A percentile compares a stretch with the other conserved stretches of the same genome.
Conservation (phyloP, 2,113 vertebrate genomes). For the Triplophysa dalaica region DNA sequence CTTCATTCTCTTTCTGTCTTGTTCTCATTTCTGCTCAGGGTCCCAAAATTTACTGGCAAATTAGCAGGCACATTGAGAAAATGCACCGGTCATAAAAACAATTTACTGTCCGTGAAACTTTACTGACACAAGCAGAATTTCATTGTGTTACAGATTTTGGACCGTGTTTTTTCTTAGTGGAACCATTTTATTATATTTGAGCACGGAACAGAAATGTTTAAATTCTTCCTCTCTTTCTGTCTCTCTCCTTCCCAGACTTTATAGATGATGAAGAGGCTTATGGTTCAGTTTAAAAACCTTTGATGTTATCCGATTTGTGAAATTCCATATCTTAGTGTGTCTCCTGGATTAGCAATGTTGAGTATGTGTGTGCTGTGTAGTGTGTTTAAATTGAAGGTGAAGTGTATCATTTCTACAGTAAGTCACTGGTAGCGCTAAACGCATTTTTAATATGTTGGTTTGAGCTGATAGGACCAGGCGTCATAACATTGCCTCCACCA, state of each 20-base stretch:
- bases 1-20: too few species aligned
- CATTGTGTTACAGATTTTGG: neutral
- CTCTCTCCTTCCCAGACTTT: neutral
- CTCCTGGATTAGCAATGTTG: neutral
- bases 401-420: too few species aligned
- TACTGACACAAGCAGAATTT: neutral
- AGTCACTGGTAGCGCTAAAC: too few species aligned
- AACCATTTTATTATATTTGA: neutral
- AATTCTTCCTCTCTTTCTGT: neutral
- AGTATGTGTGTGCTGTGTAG: neutral
- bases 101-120: neutral
- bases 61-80: neutral
- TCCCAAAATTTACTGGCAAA: too few species aligned
- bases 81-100: neutral
- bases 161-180: neutral
- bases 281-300: slow-evolving; percentile 2
- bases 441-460: too few species aligned
- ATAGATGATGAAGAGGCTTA: neutral
- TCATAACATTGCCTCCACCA: too few species aligned
- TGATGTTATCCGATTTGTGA: neutral
- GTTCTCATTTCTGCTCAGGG: too few species aligned
- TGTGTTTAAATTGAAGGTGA: too few species aligned
- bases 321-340: neutral
- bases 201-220: neutral
- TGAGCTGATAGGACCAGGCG: too few species aligned